Evolutionary conservation across 2,888 invertebrate species (phyloP).

Genomic region (Bombylius discolor): DNA sequence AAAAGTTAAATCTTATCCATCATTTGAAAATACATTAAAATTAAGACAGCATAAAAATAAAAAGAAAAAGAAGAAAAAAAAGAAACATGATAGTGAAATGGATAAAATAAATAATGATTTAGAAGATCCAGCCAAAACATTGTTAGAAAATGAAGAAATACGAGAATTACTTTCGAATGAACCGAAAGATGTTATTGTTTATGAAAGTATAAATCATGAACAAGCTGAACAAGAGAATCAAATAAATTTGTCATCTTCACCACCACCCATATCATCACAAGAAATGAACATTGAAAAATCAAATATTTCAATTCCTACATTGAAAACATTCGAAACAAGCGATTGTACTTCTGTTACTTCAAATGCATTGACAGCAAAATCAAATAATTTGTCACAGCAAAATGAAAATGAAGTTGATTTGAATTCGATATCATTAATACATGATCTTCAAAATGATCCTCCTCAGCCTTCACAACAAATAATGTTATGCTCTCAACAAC

Average conservation of each 20-base stretch:
- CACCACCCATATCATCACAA: background rate
- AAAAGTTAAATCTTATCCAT: background rate
- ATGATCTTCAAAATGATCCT: slow-evolving; percentile 4
- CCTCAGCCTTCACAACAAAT: slow-evolving; percentile 21
- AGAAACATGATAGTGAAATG: slow-evolving; percentile 6
- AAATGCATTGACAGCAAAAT: slow-evolving; percentile 14
- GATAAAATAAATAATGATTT: background rate
- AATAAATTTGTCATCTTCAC: slow-evolving; percentile 4
- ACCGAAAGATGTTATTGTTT: slow-evolving; percentile 17
- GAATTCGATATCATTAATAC: slow-evolving; percentile 13
- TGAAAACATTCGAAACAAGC: too few relatives aligned
- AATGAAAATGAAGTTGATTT: slow-evolving; percentile 14
- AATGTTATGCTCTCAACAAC: background rate
- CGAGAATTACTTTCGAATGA: slow-evolving; percentile 6
- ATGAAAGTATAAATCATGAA: slow-evolving; percentile 21
- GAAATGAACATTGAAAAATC: slow-evolving; percentile 13
- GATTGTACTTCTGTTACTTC: too few relatives aligned
- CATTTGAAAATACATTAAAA: background rate
- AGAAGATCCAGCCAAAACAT: slow-evolving; percentile 1
- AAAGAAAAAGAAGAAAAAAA: slow-evolving; percentile 19
- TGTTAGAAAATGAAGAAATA: slow-evolving; percentile 7
- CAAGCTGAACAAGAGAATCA: slow-evolving; percentile 15
- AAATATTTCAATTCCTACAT: background rate
- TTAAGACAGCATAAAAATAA: slow-evolving; percentile 12
- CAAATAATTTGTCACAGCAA: slow-evolving; percentile 18